Conservation (phyloP, 2,888 invertebrate species). For the Bembecia ichneumoniformis region DNA sequence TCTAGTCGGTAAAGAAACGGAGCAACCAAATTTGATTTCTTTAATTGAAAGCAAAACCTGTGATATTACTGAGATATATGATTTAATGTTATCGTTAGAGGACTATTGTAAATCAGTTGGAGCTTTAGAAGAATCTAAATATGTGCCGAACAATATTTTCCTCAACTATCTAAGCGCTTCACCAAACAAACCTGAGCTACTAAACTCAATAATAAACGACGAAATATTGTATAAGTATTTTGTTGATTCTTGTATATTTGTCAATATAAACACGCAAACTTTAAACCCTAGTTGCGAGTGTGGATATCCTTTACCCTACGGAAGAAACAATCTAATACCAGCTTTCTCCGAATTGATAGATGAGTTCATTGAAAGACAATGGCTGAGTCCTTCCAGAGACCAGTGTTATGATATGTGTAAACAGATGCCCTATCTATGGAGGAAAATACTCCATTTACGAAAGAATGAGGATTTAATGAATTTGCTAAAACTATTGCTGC, state of each 20-base stretch:
- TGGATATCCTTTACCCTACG: conserved; percentile 71
- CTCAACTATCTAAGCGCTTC: conserved; percentile 48
- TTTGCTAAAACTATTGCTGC: conserved; percentile 70
- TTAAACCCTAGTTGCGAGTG: conserved; percentile 70
- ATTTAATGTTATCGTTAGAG: conserved; percentile 50
- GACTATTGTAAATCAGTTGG: conserved; percentile 53
- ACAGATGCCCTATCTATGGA: conserved; percentile 76
- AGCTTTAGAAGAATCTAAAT: conserved; percentile 49
- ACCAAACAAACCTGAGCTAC: conserved; percentile 28
- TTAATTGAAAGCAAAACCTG: conserved; percentile 52
- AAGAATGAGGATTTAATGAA: conserved; percentile 63
- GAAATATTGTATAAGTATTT: conserved; percentile 64
- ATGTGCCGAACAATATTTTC: conserved; percentile 52
- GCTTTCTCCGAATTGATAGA: conserved; percentile 71
- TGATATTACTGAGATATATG: conserved; percentile 60
- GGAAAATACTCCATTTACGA: conserved; percentile 66
- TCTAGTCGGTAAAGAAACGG: conserved; percentile 48
- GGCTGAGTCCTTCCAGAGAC: conserved; percentile 46
- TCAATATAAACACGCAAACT: conserved; percentile 58
- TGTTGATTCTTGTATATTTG: conserved; percentile 71
- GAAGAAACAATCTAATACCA: conserved; percentile 45
- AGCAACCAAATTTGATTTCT: conserved; percentile 54
- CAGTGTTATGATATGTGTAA: conserved; percentile 69
- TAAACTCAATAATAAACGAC: conserved; percentile 46
- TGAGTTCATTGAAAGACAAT: conserved; percentile 67